Conservation (phyloP, 2,888 invertebrate genomes). For the Xanthorhoe designata region DNA sequence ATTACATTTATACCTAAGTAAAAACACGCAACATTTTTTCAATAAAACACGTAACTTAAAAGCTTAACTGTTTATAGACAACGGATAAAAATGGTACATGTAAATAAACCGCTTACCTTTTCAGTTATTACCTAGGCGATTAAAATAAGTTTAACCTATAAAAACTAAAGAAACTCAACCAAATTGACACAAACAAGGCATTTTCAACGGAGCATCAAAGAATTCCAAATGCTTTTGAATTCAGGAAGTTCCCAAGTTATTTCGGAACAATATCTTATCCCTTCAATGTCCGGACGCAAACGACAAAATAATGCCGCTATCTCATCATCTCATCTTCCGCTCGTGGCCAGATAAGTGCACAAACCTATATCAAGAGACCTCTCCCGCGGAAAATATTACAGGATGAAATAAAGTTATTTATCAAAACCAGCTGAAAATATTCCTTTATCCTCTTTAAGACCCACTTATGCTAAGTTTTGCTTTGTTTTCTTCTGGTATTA, state of each 20-base stretch:
- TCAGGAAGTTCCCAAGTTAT: constrained; percentile 23
- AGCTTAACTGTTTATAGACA: too few relatives aligned
- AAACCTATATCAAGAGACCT: constrained; percentile 48
- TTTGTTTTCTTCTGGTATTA: background rate
- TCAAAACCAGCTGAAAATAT: background rate
- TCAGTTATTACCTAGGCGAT: too few relatives aligned
- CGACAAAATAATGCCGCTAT: constrained; percentile 39
- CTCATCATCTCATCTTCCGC: constrained; percentile 37
- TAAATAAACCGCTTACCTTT: too few relatives aligned
- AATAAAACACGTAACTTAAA: too few relatives aligned
- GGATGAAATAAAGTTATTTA: constrained; percentile 2
- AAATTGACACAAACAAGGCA: background rate
- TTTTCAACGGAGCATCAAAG: background rate
- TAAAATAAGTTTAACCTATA: too few relatives aligned
- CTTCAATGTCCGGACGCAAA: constrained; percentile 28
- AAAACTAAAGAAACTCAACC: background rate
- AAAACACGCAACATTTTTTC: too few relatives aligned
- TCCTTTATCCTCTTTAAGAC: background rate
- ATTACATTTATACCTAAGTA: too few relatives aligned
- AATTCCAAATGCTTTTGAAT: constrained; percentile 8
- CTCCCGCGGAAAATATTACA: constrained; percentile 1
- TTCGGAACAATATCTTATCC: constrained; percentile 23
- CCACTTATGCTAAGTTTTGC: background rate
- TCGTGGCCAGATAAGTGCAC: constrained; percentile 34
- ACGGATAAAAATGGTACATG: too few relatives aligned